Evolutionary conservation across 2,888 invertebrate genomes (phyloP).

Genomic region (Cybosia mesomella): DNA sequence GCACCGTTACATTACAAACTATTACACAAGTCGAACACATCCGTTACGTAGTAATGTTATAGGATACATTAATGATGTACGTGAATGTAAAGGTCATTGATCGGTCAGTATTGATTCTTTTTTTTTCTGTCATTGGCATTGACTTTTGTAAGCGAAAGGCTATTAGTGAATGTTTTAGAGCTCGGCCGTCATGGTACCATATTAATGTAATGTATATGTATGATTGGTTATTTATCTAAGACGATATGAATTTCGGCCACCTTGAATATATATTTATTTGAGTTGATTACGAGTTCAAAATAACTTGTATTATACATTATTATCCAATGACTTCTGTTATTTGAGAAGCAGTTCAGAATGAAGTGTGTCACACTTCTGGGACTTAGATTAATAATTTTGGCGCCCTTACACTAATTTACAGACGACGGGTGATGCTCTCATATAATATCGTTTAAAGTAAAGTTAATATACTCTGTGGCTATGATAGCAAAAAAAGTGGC

Average conservation of each 20-base stretch:
- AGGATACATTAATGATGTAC: conserved; percentile 19
- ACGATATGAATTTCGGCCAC: neutral
- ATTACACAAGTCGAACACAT: neutral
- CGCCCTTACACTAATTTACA: too few relatives aligned
- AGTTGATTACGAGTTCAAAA: neutral
- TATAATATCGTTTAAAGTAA: too few relatives aligned
- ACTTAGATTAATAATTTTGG: too few relatives aligned
- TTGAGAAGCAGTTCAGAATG: too few relatives aligned
- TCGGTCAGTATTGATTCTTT: conserved; percentile 23
- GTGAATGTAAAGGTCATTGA: conserved; percentile 14
- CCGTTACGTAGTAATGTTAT: conserved; percentile 5
- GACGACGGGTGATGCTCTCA: too few relatives aligned
- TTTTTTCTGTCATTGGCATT: conserved; percentile 24
- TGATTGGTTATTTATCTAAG: neutral
- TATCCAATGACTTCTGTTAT: too few relatives aligned
- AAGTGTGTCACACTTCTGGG: too few relatives aligned
- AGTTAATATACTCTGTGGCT: too few relatives aligned
- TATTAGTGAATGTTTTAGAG: conserved; percentile 16
- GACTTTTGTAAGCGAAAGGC: conserved; percentile 7
- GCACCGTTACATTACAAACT: neutral
- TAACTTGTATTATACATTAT: neutral
- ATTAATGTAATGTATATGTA: conserved; percentile 4
- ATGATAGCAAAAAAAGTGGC: too few relatives aligned
- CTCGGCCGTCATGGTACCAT: conserved; percentile 1
- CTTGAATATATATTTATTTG: neutral